Evolutionary conservation across 2,113 vertebrate species (phyloP).

Genomic region (Epinephelus cyanopodus): DNA sequence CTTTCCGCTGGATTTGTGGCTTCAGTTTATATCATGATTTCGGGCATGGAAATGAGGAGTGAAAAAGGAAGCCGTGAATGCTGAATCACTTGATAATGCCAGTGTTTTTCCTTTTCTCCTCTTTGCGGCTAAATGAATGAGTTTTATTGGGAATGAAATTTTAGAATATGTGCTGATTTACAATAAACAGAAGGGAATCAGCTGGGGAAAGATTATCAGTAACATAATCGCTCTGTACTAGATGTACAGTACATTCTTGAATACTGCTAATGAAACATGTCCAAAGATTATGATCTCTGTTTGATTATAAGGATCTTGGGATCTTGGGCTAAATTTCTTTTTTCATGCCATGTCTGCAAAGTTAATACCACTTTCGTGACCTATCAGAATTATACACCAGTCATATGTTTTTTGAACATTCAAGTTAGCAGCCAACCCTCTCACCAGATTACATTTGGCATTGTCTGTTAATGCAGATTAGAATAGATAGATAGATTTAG

Average conservation of each 20-base stretch:
- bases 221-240: neutral
- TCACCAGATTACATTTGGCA: too few species aligned
- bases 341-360: neutral
- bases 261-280: neutral
- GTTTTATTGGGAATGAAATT: slow-evolving; percentile 33
- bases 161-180: slow-evolving; percentile 26
- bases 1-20: slow-evolving; percentile 68
- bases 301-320: slow-evolving; percentile 4
- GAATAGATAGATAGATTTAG: too few species aligned
- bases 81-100: slow-evolving; percentile 60
- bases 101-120: slow-evolving; percentile 41
- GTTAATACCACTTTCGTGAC: neutral
- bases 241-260: neutral
- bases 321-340: neutral
- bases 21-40: slow-evolving; percentile 58
- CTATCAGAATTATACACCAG: neutral
- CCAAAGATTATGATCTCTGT: neutral
- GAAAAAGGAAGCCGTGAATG: slow-evolving; percentile 56
- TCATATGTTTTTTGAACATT: neutral
- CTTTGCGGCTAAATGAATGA: slow-evolving; percentile 48
- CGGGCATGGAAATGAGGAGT: slow-evolving; percentile 62
- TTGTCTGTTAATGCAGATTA: too few species aligned
- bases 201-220: slow-evolving; percentile 1
- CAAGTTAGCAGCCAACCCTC: neutral
- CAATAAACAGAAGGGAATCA: slow-evolving; percentile 2